These are phyloP conservation scores for Myiotriccus ornatus DNA, from an alignment of 2,797 vertebrate species.

Conservation along the genomic window DNA sequence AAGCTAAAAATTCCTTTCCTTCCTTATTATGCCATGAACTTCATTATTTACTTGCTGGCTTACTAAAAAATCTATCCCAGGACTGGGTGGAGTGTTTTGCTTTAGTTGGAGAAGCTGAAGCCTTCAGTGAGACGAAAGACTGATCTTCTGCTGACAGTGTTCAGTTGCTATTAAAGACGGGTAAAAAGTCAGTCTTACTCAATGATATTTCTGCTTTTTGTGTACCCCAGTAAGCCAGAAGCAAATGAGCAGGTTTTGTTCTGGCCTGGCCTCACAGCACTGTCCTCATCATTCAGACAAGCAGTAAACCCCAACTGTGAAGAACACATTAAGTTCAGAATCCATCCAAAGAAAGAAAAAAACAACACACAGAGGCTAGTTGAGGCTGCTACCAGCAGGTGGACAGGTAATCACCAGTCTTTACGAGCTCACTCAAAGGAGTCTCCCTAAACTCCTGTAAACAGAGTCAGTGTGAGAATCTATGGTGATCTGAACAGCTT, in stretches of 20 bases:
- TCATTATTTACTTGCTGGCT: neutral
- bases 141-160: neutral
- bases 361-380: accelerated
- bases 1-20: neutral
- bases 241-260: neutral
- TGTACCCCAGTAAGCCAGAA: neutral
- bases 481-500: neutral
- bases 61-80: neutral
- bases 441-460: neutral
- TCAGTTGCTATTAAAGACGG: neutral
- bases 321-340: neutral
- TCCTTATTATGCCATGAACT: neutral
- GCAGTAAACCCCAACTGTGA: neutral
- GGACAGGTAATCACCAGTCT: neutral
- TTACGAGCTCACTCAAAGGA: neutral
- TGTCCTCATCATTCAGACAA: neutral
- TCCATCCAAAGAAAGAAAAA: neutral
- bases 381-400: neutral
- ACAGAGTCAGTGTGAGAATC: neutral
- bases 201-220: neutral
- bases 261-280: neutral
- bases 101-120: neutral
- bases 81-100: accelerated
- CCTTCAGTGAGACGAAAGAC: neutral
- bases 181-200: neutral